These are phyloP conservation scores for Perca flavescens DNA, from an alignment of 2,113 vertebrate genomes.

Conservation along the genomic window DNA sequence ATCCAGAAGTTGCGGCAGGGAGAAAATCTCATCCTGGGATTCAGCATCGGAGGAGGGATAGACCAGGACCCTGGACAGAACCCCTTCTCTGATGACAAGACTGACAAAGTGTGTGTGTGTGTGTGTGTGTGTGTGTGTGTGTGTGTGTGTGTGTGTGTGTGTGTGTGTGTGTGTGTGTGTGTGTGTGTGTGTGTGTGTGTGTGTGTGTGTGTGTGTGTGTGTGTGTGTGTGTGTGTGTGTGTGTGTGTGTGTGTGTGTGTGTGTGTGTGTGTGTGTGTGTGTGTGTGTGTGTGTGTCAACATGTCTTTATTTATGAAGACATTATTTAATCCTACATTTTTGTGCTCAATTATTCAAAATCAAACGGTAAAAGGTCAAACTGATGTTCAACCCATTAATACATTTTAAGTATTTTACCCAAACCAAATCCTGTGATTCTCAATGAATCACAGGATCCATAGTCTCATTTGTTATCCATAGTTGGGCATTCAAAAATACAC, in stretches of 20 bases:
- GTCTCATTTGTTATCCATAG: neutral
- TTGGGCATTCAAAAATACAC: neutral
- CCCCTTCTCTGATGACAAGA: constrained; percentile 96
- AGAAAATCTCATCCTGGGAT: constrained; percentile 94
- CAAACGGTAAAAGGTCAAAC: neutral
- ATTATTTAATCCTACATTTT: neutral
- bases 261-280: neutral
- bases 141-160: no score
- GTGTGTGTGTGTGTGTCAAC: neutral
- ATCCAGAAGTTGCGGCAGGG: constrained; percentile 93
- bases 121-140: neutral
- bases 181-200: neutral
- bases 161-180: neutral
- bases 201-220: neutral
- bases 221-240: no score
- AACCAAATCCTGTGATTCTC: neutral
- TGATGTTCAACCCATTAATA: neutral
- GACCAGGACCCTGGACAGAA: constrained; percentile 97
- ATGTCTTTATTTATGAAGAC: neutral
- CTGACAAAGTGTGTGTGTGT: constrained; percentile 89
- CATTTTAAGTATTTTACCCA: no score
- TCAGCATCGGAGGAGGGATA: constrained; percentile 98
- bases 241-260: neutral
- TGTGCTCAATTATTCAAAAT: neutral
- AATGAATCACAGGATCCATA: neutral